phyloP scores from a whole-genome alignment of 2,888 invertebrate species.

The Saturnia pavonia region DNA sequence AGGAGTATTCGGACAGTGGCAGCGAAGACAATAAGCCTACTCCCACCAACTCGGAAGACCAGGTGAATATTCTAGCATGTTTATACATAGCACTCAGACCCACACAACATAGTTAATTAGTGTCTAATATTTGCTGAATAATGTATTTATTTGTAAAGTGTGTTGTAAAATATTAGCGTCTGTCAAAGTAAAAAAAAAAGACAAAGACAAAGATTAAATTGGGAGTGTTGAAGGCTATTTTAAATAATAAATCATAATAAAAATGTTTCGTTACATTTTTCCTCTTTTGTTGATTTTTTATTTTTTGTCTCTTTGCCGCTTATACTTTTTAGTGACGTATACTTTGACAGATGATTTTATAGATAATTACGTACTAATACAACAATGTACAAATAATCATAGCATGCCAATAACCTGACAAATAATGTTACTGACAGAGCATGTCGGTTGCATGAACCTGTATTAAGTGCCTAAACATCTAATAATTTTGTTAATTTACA shows the following conservation, averaged over 20 bases:
- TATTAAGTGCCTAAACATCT: conserved; percentile 25
- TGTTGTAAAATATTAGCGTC: neutral
- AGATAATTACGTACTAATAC: neutral
- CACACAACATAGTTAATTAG: neutral
- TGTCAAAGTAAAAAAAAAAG: conserved; percentile 10
- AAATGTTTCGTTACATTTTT: neutral
- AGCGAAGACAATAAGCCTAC: conserved; percentile 75
- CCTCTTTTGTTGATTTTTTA: neutral
- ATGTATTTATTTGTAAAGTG: neutral
- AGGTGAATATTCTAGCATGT: conserved; percentile 69
- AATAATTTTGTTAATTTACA: conserved; percentile 50
- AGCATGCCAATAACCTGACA: conserved; percentile 57
- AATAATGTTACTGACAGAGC: conserved; percentile 50
- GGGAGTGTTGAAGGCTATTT: neutral
- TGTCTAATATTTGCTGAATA: neutral
- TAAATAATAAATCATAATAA: neutral
- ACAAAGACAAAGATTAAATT: no score
- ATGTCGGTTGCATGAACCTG: conserved; percentile 70
- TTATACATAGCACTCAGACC: neutral
- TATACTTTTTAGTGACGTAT: neutral
- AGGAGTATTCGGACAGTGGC: conserved; percentile 87
- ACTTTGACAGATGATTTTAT: conserved; percentile 26
- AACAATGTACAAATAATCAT: conserved; percentile 17
- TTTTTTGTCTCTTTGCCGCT: no score
- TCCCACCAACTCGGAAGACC: conserved; percentile 76